These are phyloP conservation scores for Zoroaster sp. DNA, from an alignment of 53 echinoderm and acorn worm genomes.

Conservation along the genomic window DNA sequence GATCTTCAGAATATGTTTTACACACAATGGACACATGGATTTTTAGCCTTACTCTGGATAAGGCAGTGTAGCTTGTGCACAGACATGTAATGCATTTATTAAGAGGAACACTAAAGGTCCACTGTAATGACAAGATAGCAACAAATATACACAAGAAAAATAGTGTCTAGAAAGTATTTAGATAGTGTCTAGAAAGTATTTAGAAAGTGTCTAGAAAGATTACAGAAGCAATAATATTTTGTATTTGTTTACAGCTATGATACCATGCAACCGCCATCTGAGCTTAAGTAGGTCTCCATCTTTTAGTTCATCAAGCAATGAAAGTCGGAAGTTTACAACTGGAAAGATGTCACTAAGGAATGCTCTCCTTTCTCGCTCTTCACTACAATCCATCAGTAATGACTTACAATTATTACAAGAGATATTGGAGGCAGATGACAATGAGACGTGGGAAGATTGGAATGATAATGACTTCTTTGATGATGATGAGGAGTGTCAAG, in stretches of 20 bases:
- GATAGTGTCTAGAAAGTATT: too few relatives aligned
- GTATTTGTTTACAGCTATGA: conserved; percentile 7
- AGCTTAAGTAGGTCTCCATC: conserved; percentile 26
- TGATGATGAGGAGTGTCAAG: conserved; percentile 70
- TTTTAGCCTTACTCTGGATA: too few relatives aligned
- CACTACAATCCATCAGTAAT: conserved; percentile 8
- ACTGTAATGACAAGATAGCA: too few relatives aligned
- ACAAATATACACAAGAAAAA: too few relatives aligned
- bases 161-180: too few relatives aligned
- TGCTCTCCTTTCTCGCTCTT: conserved; percentile 17
- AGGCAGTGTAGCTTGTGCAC: too few relatives aligned
- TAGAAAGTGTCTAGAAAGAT: too few relatives aligned
- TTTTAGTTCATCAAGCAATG: background rate
- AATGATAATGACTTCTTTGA: conserved; percentile 90
- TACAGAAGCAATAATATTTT: too few relatives aligned
- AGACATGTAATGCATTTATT: too few relatives aligned
- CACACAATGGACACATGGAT: too few relatives aligned
- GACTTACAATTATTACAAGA: conserved; percentile 3
- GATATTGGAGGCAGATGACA: background rate
- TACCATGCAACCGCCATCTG: conserved; percentile 31
- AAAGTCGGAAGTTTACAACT: background rate
- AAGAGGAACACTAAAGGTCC: too few relatives aligned
- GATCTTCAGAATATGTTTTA: too few relatives aligned
- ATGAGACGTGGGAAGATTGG: conserved; percentile 88
- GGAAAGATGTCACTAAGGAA: conserved; percentile 7